A percentile compares a stretch with the other conserved stretches of the same genome.
Evolutionary conservation across 2,113 vertebrate species (phyloP).

Genomic region (Cranoglanis bouderius): DNA sequence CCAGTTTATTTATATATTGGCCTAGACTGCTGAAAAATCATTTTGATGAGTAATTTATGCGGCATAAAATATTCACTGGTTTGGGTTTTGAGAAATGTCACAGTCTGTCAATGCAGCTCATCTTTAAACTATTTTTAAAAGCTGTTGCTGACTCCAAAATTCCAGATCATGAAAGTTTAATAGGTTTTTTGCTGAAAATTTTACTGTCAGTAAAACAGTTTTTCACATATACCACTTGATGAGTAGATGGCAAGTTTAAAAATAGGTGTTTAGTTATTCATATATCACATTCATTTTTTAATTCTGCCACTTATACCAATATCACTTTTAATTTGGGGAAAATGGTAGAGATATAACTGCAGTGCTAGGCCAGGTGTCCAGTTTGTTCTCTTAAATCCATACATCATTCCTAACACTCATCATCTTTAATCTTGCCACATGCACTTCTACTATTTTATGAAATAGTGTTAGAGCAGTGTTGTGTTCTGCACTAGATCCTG

Average conservation of each 20-base stretch:
- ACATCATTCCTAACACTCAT: not conserved
- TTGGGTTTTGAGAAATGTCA: constrained; percentile 41
- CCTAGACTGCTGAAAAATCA: constrained; percentile 25
- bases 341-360: not conserved
- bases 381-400: not conserved
- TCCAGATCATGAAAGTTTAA: constrained; percentile 28
- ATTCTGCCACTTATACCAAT: constrained; percentile 9
- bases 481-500: constrained; percentile 6
- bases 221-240: not conserved
- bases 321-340: constrained; percentile 7
- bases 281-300: not conserved
- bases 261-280: constrained; percentile 13
- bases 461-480: not conserved
- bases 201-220: constrained; percentile 14
- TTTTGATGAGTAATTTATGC: constrained; percentile 51
- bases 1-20: constrained; percentile 35
- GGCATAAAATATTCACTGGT: constrained; percentile 39
- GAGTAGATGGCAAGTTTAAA: constrained; percentile 19
- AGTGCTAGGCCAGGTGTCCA: not conserved
- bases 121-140: constrained; percentile 38
- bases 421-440: not conserved
- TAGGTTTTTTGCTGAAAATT: constrained; percentile 13
- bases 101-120: constrained; percentile 33
- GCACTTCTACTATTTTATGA: not conserved
- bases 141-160: constrained; percentile 31